Percentiles rank a stretch among this genome's conserved stretches.
These are phyloP conservation scores for Carcina quercana DNA, from an alignment of 2,888 invertebrate species.

Conservation along the genomic window DNA sequence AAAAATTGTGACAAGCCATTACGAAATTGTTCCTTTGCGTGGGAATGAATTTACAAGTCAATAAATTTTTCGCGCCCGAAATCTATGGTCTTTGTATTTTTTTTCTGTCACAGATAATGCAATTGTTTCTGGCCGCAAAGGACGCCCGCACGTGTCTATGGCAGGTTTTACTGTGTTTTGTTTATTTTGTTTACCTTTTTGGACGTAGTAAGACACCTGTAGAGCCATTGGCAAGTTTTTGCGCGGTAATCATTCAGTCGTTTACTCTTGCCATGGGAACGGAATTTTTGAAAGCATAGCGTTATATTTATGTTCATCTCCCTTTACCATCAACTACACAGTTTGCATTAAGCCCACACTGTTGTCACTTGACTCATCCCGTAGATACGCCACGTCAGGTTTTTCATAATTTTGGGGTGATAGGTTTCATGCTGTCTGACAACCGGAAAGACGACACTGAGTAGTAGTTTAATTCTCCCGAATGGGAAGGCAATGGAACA, in stretches of 20 bases:
- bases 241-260: constrained; percentile 34
- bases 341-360: too few species aligned
- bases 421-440: too few species aligned
- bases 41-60: constrained; percentile 46
- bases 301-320: too few species aligned
- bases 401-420: too few species aligned
- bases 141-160: constrained; percentile 61
- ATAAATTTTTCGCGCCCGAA: constrained; percentile 31
- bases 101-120: constrained; percentile 37
- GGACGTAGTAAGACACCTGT: constrained; percentile 52
- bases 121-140: constrained; percentile 65
- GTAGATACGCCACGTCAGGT: too few species aligned
- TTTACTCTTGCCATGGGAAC: constrained; percentile 37
- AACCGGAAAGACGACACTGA: too few species aligned
- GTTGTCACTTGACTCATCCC: too few species aligned
- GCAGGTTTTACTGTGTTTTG: constrained; percentile 51
- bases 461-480: too few species aligned
- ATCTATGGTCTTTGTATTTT: constrained; percentile 33
- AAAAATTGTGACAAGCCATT: too few species aligned
- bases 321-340: too few species aligned
- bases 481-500: too few species aligned
- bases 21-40: too few species aligned
- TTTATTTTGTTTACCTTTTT: constrained; percentile 40
- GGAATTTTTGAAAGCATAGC: constrained; percentile 18
- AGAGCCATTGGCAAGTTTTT: constrained; percentile 46